A percentile compares a stretch with the other conserved stretches of the same genome.
Evolutionary conservation across 2,888 invertebrate species (phyloP).

Genomic region (Tiliacea aurago): DNA sequence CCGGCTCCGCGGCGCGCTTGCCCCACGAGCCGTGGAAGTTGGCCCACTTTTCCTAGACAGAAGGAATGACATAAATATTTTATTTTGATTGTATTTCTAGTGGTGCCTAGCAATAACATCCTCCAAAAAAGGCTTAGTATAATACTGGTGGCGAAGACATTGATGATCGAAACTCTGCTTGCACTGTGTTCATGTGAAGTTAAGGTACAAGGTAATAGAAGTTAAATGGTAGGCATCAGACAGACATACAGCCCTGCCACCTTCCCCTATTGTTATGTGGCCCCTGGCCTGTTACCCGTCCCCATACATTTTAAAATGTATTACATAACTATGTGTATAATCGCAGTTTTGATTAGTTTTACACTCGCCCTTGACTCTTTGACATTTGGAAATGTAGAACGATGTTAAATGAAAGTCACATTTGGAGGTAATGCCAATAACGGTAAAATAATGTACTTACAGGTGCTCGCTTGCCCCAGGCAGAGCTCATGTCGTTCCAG

Average conservation of each 20-base stretch:
- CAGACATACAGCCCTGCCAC: background rate
- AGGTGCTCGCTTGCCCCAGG: conserved; percentile 91
- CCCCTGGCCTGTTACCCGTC: background rate
- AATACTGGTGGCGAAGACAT: background rate
- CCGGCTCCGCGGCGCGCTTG: conserved; percentile 89
- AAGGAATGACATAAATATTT: background rate
- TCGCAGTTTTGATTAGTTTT: conserved; percentile 4
- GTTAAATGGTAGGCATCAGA: background rate
- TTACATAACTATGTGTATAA: background rate
- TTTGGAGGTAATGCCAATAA: background rate
- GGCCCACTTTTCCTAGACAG: conserved; percentile 91
- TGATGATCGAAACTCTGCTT: background rate
- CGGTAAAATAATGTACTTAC: conserved; percentile 70
- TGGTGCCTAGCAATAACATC: background rate
- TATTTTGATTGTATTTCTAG: background rate
- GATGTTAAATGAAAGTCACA: conserved; percentile 10
- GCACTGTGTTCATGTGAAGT: background rate
- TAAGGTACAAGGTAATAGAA: background rate
- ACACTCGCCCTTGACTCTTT: conserved; percentile 4
- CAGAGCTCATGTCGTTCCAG: conserved; percentile 90
- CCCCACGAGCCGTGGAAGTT: conserved; percentile 93
- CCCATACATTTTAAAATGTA: background rate
- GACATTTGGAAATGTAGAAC: conserved; percentile 1
- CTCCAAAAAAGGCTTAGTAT: background rate
- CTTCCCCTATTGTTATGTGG: background rate